A percentile compares a stretch with the other conserved stretches of the same genome.
Conservation (phyloP, 37 sponge, comb jelly and placozoan species). For the Halisarca cf. caerulea region DNA sequence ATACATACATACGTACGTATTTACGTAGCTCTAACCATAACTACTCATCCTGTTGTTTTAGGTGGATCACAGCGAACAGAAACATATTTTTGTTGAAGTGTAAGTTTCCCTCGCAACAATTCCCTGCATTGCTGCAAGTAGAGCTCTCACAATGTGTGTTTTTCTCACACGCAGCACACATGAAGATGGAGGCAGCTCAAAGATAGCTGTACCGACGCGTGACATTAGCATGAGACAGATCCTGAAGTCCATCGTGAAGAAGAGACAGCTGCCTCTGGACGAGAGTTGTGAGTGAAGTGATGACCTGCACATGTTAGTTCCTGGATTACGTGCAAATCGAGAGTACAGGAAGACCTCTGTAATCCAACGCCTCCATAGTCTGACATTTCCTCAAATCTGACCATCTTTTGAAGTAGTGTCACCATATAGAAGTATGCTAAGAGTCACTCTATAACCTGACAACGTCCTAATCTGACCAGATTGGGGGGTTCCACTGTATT, state of each 20-base stretch:
- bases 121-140: not conserved
- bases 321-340: too few relatives aligned
- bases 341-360: too few relatives aligned
- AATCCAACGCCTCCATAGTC: too few relatives aligned
- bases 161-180: slow-evolving; percentile 57
- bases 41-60: not conserved
- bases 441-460: too few relatives aligned
- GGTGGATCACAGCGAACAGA: slow-evolving; percentile 4
- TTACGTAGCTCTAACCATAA: too few relatives aligned
- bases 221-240: slow-evolving; percentile 67
- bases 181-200: slow-evolving; percentile 76
- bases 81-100: slow-evolving; percentile 6
- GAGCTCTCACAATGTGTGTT: not conserved
- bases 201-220: slow-evolving; percentile 46
- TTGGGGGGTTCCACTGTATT: too few relatives aligned
- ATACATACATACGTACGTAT: too few relatives aligned
- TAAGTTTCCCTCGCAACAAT: not conserved
- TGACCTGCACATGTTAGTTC: too few relatives aligned
- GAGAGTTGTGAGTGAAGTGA: slow-evolving; percentile 7
- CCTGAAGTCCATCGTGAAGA: slow-evolving; percentile 52
- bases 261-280: slow-evolving; percentile 51
- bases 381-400: too few relatives aligned
- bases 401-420: too few relatives aligned
- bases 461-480: too few relatives aligned
- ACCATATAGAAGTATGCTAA: too few relatives aligned